phyloP scores from a whole-genome alignment of 2,797 vertebrate species.

The Brachyalestes nurse region DNA sequence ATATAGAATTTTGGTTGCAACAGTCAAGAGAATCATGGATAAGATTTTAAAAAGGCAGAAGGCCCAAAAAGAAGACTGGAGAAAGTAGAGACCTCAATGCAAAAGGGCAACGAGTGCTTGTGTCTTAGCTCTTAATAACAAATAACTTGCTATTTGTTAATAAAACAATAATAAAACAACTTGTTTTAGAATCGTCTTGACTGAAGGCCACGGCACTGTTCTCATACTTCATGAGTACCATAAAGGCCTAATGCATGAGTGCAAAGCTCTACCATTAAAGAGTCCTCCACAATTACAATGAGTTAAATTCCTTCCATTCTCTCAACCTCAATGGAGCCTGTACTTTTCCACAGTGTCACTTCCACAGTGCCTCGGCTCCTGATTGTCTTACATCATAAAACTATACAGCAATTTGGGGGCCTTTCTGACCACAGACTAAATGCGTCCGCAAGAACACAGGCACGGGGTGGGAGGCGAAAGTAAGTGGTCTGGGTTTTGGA shows the following conservation, averaged over 20 bases:
- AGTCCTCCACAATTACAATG: not conserved
- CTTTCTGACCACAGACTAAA: constrained; percentile 71
- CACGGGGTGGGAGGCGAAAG: constrained; percentile 27
- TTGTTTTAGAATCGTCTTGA: not conserved
- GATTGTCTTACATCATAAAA: constrained; percentile 69
- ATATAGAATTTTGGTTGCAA: too few species aligned
- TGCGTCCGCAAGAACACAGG: constrained; percentile 54
- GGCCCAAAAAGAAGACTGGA: too few species aligned
- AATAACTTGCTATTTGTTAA: too few species aligned
- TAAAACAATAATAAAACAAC: too few species aligned
- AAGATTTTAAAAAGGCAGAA: too few species aligned
- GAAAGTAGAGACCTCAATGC: not conserved
- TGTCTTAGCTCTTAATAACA: not conserved
- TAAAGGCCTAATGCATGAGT: not conserved
- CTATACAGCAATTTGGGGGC: constrained; percentile 71
- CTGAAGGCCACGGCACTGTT: not conserved
- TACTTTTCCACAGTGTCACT: constrained; percentile 72
- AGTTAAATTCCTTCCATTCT: constrained; percentile 13
- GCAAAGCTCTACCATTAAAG: not conserved
- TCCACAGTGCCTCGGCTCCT: constrained; percentile 60
- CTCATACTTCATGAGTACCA: not conserved
- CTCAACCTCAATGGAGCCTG: constrained; percentile 60
- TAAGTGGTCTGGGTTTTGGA: constrained; percentile 56
- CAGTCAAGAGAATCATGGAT: too few species aligned
- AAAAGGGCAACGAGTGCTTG: not conserved